Conservation (phyloP, 2,888 invertebrate species). For the Smittia sp. region DNA sequence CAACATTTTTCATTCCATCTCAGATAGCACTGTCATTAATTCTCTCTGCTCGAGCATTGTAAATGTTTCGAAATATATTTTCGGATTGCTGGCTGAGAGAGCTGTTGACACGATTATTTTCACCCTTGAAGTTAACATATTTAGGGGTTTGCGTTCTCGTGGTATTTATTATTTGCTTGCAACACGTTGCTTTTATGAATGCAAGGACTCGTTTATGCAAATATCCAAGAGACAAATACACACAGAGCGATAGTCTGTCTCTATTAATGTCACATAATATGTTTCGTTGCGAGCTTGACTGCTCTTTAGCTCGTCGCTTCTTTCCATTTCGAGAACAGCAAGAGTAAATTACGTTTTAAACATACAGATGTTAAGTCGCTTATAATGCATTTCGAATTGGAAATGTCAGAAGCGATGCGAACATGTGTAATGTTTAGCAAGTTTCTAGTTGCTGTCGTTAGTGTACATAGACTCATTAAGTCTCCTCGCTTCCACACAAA, state of each 20-base stretch:
- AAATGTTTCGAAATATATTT: conserved; percentile 21
- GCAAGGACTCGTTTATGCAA: neutral
- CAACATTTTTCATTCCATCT: neutral
- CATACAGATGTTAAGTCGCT: conserved; percentile 8
- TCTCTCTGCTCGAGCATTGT: neutral
- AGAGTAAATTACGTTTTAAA: conserved; percentile 11
- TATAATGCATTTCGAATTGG: conserved; percentile 11
- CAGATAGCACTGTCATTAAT: conserved; percentile 4
- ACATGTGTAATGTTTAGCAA: neutral
- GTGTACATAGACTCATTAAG: too few relatives aligned
- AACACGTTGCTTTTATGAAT: conserved; percentile 28
- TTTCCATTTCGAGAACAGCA: neutral
- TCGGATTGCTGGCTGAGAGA: neutral
- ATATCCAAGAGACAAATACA: neutral
- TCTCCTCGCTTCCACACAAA: too few relatives aligned
- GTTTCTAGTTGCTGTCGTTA: too few relatives aligned
- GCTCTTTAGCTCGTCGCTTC: neutral
- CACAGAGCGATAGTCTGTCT: conserved; percentile 13
- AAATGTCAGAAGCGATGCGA: neutral
- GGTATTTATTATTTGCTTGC: conserved; percentile 13
- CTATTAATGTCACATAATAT: conserved; percentile 27
- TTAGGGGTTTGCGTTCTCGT: neutral
- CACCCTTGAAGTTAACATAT: neutral
- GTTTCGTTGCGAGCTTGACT: neutral
- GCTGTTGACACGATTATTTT: conserved; percentile 25